Percentiles rank a stretch among this genome's conserved stretches.
Evolutionary conservation across 2,113 vertebrate species (phyloP).

Genomic region (Cebus imitator): DNA sequence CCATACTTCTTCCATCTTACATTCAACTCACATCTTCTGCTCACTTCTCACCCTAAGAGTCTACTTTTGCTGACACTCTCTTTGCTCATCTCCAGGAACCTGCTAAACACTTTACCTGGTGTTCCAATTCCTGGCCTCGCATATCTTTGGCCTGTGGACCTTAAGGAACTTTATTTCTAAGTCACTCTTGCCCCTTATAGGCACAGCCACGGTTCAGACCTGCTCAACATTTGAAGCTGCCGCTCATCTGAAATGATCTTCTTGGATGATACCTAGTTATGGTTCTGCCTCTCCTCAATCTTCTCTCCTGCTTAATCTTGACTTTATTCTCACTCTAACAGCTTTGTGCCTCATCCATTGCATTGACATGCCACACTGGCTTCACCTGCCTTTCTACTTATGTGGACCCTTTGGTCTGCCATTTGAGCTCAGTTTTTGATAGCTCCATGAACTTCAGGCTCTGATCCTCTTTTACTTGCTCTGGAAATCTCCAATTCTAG

Average conservation of each 20-base stretch:
- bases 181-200: background rate
- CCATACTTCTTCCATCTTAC: background rate
- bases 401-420: background rate
- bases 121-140: background rate
- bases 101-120: background rate
- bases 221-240: background rate
- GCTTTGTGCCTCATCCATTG: background rate
- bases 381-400: background rate
- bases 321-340: background rate
- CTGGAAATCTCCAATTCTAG: background rate
- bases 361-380: background rate
- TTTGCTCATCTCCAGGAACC: background rate
- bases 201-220: background rate
- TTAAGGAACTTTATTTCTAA: background rate
- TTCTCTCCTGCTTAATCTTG: background rate
- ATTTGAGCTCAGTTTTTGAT: background rate
- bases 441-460: background rate
- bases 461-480: background rate
- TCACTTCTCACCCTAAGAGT: background rate
- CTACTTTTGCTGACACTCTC: background rate
- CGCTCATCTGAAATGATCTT: background rate
- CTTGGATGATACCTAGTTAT: background rate
- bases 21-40: background rate
- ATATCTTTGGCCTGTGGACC: background rate
- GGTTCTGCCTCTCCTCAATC: background rate